Conservation (phyloP, 1,140 invertebrate species). For the Drosophila repletoides region DNA sequence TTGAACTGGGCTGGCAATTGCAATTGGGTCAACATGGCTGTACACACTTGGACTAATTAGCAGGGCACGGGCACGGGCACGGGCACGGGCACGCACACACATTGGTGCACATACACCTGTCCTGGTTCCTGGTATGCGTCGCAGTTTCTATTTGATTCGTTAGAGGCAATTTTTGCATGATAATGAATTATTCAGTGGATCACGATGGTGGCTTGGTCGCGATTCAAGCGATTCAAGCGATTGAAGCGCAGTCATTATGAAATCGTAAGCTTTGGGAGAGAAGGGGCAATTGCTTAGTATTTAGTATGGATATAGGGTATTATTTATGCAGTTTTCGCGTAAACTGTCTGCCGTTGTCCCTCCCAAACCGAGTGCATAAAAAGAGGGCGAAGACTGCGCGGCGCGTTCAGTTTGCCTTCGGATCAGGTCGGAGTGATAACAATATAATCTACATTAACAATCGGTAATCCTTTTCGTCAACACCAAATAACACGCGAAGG, state of each 20-base stretch:
- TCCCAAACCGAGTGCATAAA: slow-evolving; percentile 47
- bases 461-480: not conserved
- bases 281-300: slow-evolving; percentile 17
- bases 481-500: not conserved
- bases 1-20: slow-evolving; percentile 27
- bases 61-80: slow-evolving; percentile 18
- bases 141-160: slow-evolving; percentile 47
- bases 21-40: slow-evolving; percentile 50
- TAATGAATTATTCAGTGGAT: slow-evolving; percentile 63
- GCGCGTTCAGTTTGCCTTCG: slow-evolving; percentile 68
- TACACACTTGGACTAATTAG: slow-evolving; percentile 65
- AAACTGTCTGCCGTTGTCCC: slow-evolving; percentile 6
- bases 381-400: slow-evolving; percentile 40
- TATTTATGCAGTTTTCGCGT: slow-evolving; percentile 52
- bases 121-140: slow-evolving; percentile 39
- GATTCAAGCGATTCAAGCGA: too few species aligned
- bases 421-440: slow-evolving; percentile 54
- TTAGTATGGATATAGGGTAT: slow-evolving; percentile 46
- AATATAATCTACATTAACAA: not conserved
- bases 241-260: slow-evolving; percentile 45
- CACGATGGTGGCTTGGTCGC: not conserved
- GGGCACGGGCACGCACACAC: slow-evolving; percentile 13
- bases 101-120: slow-evolving; percentile 12
- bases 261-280: slow-evolving; percentile 8
- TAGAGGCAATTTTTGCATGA: slow-evolving; percentile 50